phyloP scores from a whole-genome alignment of 2,113 vertebrate species.

The Etia nguti region DNA sequence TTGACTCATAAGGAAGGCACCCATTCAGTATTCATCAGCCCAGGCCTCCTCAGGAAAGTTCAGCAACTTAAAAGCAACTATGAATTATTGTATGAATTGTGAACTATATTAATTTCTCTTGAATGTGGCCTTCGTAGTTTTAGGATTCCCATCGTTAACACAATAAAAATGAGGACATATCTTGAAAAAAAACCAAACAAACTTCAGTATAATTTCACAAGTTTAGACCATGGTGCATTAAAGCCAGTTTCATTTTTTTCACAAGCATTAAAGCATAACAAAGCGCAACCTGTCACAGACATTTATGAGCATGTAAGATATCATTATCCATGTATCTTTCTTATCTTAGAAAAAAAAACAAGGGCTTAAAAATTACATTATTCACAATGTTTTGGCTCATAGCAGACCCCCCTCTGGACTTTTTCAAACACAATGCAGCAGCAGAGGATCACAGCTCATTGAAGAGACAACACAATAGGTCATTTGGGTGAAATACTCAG shows the following conservation, averaged over 20 bases:
- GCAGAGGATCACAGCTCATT: neutral
- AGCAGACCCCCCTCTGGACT: neutral
- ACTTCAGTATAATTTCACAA: neutral
- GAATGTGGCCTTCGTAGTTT: neutral
- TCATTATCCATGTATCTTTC: fast-evolving
- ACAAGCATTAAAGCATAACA: neutral
- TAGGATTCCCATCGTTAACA: neutral
- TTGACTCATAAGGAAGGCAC: neutral
- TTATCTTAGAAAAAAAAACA: neutral
- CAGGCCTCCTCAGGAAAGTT: neutral
- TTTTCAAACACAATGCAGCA: neutral
- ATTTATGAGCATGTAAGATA: neutral
- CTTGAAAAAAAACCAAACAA: fast-evolving
- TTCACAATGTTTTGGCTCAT: constrained; percentile 22
- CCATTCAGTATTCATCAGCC: neutral
- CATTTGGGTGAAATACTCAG: neutral
- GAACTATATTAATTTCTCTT: neutral
- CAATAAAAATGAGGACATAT: neutral
- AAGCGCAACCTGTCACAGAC: neutral
- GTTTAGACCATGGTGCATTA: neutral
- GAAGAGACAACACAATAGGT: neutral
- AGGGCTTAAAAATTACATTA: neutral
- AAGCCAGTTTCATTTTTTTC: neutral
- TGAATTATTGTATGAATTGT: neutral
- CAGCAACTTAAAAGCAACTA: neutral